Conservation (phyloP, 2,888 invertebrate genomes). For the Tridacna gigas region DNA sequence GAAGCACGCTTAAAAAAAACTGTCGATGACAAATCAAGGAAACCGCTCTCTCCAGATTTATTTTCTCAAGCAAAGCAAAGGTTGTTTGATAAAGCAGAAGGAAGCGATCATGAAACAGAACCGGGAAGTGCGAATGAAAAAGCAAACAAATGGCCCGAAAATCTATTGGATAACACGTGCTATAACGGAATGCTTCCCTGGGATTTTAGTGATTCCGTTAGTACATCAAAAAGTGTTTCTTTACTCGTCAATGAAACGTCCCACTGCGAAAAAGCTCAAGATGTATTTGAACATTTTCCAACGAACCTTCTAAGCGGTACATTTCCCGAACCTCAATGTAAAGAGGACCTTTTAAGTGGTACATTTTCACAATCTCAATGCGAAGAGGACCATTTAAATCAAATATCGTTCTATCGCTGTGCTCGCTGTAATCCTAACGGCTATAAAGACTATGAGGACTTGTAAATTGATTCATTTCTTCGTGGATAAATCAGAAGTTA, state of each 20-base stretch:
- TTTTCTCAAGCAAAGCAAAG: neutral
- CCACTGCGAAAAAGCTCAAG: slow-evolving; percentile 4
- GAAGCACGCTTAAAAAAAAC: neutral
- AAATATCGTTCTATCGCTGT: slow-evolving; percentile 9
- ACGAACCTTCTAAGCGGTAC: neutral
- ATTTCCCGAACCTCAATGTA: neutral
- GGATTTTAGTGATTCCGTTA: neutral
- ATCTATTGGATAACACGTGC: neutral
- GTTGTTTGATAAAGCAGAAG: neutral
- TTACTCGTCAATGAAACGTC: neutral
- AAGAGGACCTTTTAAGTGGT: slow-evolving; percentile 5
- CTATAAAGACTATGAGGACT: slow-evolving; percentile 19
- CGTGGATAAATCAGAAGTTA: neutral
- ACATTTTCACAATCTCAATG: neutral
- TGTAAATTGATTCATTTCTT: neutral
- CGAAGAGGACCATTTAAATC: neutral
- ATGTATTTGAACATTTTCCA: slow-evolving; percentile 16
- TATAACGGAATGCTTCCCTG: neutral
- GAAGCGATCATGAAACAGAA: neutral
- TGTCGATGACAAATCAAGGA: neutral
- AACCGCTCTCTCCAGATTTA: neutral
- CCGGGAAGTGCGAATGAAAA: neutral
- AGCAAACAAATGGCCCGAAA: neutral
- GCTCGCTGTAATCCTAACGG: slow-evolving; percentile 4
- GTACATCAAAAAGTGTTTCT: slow-evolving; percentile 1